These are phyloP conservation scores for Urocyon cinereoargenteus DNA, from an alignment of 2,797 vertebrate species.

Conservation along the genomic window DNA sequence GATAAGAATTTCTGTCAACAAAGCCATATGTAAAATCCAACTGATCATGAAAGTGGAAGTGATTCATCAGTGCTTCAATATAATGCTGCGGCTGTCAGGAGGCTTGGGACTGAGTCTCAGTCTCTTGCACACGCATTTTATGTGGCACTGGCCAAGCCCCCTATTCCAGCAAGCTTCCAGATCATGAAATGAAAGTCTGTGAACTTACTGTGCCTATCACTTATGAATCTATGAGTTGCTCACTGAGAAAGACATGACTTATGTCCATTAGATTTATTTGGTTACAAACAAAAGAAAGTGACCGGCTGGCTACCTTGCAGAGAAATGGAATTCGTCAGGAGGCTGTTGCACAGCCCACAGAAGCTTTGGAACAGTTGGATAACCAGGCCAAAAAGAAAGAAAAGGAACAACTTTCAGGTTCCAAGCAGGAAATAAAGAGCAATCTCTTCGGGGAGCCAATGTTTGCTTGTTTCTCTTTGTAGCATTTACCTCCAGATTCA, in stretches of 20 bases:
- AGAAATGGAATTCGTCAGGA: constrained; percentile 40
- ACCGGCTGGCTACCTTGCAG: background rate
- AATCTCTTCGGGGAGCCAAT: background rate
- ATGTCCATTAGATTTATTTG: constrained; percentile 43
- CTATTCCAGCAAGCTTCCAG: background rate
- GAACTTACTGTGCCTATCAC: constrained; percentile 11
- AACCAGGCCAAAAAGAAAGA: background rate
- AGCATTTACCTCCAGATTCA: constrained; percentile 45
- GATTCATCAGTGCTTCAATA: background rate
- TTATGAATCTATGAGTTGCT: background rate
- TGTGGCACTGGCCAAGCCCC: background rate
- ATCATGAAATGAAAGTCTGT: background rate
- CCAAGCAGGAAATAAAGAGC: constrained; percentile 14
- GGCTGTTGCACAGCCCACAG: background rate
- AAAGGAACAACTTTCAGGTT: background rate
- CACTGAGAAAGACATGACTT: background rate
- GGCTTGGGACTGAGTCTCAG: background rate
- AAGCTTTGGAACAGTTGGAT: background rate
- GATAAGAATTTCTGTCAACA: background rate
- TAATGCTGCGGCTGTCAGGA: background rate
- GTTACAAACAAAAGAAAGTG: constrained; percentile 24
- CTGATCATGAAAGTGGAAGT: background rate
- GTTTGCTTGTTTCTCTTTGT: background rate
- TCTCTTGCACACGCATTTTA: background rate
- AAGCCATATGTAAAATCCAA: background rate